These are phyloP conservation scores for Pangasianodon hypophthalmus DNA, from an alignment of 2,113 vertebrate genomes.

Conservation along the genomic window DNA sequence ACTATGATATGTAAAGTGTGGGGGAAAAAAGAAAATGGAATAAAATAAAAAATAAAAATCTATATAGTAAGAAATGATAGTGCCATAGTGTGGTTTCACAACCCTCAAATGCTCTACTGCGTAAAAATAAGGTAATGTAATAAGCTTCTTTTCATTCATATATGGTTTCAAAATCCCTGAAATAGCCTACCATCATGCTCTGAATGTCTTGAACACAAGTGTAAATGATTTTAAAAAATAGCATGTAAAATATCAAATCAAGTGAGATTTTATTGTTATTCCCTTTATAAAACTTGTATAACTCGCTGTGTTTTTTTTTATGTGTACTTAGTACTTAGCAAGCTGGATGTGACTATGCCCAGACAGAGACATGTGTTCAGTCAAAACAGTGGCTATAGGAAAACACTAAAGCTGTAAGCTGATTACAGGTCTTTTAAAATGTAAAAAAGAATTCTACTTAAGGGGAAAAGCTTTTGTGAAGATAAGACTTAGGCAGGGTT, in stretches of 20 bases:
- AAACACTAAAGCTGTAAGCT: constrained; percentile 55
- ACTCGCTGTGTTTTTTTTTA: neutral
- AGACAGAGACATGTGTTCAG: constrained; percentile 30
- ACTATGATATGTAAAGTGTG: neutral
- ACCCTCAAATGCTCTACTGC: neutral
- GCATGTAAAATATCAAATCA: neutral
- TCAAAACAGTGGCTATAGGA: constrained; percentile 31
- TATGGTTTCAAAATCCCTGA: neutral
- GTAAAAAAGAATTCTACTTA: constrained; percentile 58
- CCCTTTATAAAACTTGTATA: neutral
- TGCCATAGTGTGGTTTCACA: neutral
- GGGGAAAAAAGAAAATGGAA: neutral
- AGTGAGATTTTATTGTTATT: neutral
- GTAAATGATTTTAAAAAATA: neutral
- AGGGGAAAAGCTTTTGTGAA: constrained; percentile 55
- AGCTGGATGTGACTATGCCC: constrained; percentile 10
- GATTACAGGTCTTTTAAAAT: constrained; percentile 65
- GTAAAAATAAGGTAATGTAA: neutral
- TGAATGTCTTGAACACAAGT: neutral
- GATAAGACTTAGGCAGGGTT: constrained; percentile 58
- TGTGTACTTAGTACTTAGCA: constrained; percentile 6
- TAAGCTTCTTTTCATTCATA: neutral
- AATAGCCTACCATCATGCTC: neutral
- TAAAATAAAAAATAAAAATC: neutral
- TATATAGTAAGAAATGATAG: neutral